Conservation (phyloP, 2,113 vertebrate species). For the Nannobrachium achirus region DNA sequence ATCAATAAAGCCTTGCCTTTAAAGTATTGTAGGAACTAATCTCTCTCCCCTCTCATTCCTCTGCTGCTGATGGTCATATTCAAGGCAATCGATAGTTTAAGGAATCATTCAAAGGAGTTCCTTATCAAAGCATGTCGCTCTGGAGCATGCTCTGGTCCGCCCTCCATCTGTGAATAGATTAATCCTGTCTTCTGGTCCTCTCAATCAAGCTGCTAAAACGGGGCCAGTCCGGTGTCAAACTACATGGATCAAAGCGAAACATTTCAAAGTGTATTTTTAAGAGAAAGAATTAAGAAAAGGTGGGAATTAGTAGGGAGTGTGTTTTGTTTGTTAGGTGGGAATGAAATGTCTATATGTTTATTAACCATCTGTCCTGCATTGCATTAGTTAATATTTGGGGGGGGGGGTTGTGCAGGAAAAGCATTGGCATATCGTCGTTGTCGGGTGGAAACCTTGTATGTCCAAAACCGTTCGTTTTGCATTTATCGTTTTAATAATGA, state of each 20-base stretch:
- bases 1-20: conserved; percentile 41
- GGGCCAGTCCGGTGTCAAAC: conserved; percentile 50
- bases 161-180: conserved; percentile 61
- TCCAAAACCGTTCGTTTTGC: no score
- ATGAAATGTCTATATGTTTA: no score
- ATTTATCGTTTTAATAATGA: no score
- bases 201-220: conserved; percentile 61
- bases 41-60: conserved; percentile 24
- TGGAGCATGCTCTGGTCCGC: conserved; percentile 45
- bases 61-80: conserved; percentile 50
- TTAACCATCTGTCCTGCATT: conserved; percentile 2
- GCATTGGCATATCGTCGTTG: no score
- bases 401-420: no score
- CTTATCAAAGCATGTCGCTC: conserved; percentile 66
- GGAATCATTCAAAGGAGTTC: conserved; percentile 70
- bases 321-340: no score
- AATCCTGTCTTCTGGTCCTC: conserved; percentile 58
- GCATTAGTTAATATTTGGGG: neutral
- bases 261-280: conserved; percentile 51
- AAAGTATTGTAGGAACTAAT: conserved; percentile 50
- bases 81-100: conserved; percentile 68
- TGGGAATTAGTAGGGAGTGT: conserved; percentile 37
- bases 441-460: no score
- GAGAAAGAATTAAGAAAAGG: conserved; percentile 23
- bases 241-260: conserved; percentile 65